phyloP scores from a whole-genome alignment of 2,888 invertebrate species.

The Rugalucina vietnamica region DNA sequence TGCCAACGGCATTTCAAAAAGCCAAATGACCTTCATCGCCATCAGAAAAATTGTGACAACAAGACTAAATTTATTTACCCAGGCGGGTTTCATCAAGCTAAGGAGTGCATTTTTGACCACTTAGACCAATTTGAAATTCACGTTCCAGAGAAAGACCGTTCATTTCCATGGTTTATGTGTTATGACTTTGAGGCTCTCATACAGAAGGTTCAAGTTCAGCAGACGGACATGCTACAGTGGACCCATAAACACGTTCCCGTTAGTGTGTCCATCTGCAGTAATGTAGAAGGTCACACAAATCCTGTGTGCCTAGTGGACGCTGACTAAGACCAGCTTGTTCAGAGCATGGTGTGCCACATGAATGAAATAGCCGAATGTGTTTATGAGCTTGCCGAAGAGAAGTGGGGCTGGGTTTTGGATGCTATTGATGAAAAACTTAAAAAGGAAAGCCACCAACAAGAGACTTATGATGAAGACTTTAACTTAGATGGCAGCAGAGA shows the following conservation, averaged over 20 bases:
- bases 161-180: conserved; percentile 41
- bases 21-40: conserved; percentile 18
- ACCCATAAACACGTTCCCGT: conserved; percentile 44
- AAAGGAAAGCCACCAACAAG: neutral
- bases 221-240: conserved; percentile 28
- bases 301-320: conserved; percentile 39
- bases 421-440: conserved; percentile 21
- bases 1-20: conserved; percentile 41
- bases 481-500: neutral
- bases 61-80: conserved; percentile 43
- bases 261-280: conserved; percentile 44
- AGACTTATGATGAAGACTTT: neutral
- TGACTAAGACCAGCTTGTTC: conserved; percentile 24
- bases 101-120: conserved; percentile 39
- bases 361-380: conserved; percentile 2
- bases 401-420: conserved; percentile 45
- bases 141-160: conserved; percentile 29
- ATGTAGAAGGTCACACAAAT: conserved; percentile 30
- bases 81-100: conserved; percentile 32
- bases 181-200: conserved; percentile 49
- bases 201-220: conserved; percentile 3
- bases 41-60: conserved; percentile 30
- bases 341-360: conserved; percentile 23
- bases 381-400: conserved; percentile 27
- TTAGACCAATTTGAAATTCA: conserved; percentile 37